Conservation (phyloP, 1,140 invertebrate genomes). For the Ylistrum balloti region DNA sequence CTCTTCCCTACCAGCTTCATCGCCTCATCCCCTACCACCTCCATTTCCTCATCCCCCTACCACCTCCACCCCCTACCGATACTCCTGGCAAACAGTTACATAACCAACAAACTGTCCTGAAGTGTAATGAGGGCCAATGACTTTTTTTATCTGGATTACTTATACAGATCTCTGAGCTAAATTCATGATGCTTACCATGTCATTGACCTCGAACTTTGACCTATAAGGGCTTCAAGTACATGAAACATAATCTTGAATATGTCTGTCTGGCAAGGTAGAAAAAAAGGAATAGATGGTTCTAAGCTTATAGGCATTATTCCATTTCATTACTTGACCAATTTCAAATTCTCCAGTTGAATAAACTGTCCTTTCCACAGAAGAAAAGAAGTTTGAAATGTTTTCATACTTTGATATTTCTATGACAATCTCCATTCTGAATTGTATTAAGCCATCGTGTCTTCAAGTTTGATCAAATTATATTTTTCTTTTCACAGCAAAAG, state of each 20-base stretch:
- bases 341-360: no score
- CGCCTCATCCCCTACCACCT: no score
- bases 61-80: not conserved
- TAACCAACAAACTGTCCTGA: not conserved
- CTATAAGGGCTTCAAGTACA: not conserved
- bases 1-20: no score
- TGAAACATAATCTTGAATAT: not conserved
- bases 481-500: not conserved
- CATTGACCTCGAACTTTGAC: constrained; percentile 25
- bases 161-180: not conserved
- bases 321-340: not conserved
- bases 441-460: no score
- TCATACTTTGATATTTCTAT: no score
- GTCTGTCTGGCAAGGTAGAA: not conserved
- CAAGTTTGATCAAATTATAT: not conserved
- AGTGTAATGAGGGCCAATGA: not conserved
- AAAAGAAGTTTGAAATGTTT: no score
- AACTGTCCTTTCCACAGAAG: no score
- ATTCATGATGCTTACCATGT: not conserved
- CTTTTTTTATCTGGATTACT: constrained; percentile 3
- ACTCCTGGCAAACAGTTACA: not conserved
- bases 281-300: not conserved
- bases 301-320: no score
- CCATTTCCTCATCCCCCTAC: no score
- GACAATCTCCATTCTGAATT: no score